phyloP scores from a whole-genome alignment of 2,888 invertebrate genomes.

The Eupithecia dodoneata region DNA sequence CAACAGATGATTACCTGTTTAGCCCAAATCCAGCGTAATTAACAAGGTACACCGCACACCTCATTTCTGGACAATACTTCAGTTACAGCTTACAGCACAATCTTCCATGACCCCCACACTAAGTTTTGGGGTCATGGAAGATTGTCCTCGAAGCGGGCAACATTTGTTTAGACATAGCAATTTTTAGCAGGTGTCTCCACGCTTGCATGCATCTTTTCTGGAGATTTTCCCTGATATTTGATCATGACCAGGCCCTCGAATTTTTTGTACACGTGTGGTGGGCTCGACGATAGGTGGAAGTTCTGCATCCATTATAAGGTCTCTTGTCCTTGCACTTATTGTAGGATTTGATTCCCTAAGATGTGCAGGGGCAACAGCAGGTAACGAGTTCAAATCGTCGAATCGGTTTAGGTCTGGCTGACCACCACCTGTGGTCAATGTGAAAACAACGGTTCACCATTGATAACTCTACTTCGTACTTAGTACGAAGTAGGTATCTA shows the following conservation, averaged over 20 bases:
- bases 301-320: too few relatives aligned
- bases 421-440: too few relatives aligned
- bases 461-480: too few relatives aligned
- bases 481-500: too few relatives aligned
- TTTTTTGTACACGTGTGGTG: neutral
- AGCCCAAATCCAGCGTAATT: constrained; percentile 98
- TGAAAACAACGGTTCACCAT: too few relatives aligned
- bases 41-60: constrained; percentile 93
- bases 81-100: constrained; percentile 85
- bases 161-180: constrained; percentile 16
- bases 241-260: constrained; percentile 1
- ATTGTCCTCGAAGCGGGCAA: constrained; percentile 11
- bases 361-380: too few relatives aligned
- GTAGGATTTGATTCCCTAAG: too few relatives aligned
- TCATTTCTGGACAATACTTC: constrained; percentile 87
- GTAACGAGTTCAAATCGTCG: too few relatives aligned
- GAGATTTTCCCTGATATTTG: neutral
- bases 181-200: neutral
- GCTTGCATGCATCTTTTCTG: constrained; percentile 17
- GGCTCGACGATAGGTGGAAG: too few relatives aligned
- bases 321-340: too few relatives aligned
- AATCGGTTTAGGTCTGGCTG: too few relatives aligned
- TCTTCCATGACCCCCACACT: constrained; percentile 91
- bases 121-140: neutral
- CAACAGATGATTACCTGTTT: constrained; percentile 81